These are phyloP conservation scores for Pinctada fucata DNA, from an alignment of 2,888 invertebrate species.

Conservation along the genomic window DNA sequence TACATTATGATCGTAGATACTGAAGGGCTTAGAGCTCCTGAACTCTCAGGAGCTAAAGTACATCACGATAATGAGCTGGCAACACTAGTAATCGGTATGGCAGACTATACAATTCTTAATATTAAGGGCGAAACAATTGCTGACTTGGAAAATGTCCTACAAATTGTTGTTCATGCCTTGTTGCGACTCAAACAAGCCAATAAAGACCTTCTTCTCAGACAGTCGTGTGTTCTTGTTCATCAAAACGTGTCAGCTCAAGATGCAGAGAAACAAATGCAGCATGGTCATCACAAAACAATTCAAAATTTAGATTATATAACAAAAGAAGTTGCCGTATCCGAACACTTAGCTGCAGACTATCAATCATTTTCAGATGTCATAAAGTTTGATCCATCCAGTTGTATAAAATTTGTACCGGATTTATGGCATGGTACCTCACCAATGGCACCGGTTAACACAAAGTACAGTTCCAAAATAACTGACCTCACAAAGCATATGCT, in stretches of 20 bases:
- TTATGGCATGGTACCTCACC: slow-evolving; percentile 38
- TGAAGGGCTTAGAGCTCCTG: slow-evolving; percentile 38
- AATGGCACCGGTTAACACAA: slow-evolving; percentile 33
- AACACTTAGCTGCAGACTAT: slow-evolving; percentile 6
- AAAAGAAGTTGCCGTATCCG: slow-evolving; percentile 21
- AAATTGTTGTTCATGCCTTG: slow-evolving; percentile 40
- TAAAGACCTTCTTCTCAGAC: background rate
- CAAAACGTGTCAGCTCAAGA: slow-evolving; percentile 35
- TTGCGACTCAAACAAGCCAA: slow-evolving; percentile 36
- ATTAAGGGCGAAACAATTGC: slow-evolving; percentile 38
- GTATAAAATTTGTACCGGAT: slow-evolving; percentile 33
- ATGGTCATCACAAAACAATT: slow-evolving; percentile 23
- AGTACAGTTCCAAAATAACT: slow-evolving; percentile 8
- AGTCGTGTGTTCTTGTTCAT: slow-evolving; percentile 35
- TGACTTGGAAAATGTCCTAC: slow-evolving; percentile 34
- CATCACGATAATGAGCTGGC: slow-evolving; percentile 40
- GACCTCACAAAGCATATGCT: background rate
- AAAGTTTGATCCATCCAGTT: slow-evolving; percentile 20
- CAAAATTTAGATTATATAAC: slow-evolving; percentile 29
- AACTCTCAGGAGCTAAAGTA: slow-evolving; percentile 12
- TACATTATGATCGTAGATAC: slow-evolving; percentile 40
- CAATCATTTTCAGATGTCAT: slow-evolving; percentile 35
- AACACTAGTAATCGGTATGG: slow-evolving; percentile 38
- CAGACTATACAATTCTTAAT: slow-evolving; percentile 37
- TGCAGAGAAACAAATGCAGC: slow-evolving; percentile 19